phyloP scores from a whole-genome alignment of 2,797 vertebrate genomes.

The Sebastes matsubarae region DNA sequence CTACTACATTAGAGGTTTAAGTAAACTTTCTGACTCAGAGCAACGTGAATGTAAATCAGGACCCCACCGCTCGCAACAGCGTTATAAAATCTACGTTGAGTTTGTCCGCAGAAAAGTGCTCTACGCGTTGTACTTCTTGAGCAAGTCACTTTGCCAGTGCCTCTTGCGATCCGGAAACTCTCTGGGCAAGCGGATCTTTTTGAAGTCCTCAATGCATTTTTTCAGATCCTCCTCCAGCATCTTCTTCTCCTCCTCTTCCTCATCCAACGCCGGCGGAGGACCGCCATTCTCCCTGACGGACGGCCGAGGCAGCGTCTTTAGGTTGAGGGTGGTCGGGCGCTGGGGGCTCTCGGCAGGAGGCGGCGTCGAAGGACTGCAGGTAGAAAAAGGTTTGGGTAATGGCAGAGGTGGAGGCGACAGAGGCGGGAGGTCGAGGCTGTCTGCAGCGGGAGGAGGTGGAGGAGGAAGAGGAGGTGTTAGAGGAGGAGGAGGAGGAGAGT shows the following conservation, averaged over 20 bases:
- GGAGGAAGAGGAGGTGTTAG: slow-evolving; percentile 57
- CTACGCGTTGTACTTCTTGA: slow-evolving; percentile 89
- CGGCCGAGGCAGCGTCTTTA: slow-evolving; percentile 71
- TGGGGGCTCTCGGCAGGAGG: slow-evolving; percentile 51
- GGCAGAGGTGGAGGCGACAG: slow-evolving; percentile 53
- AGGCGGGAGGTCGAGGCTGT: slow-evolving; percentile 48
- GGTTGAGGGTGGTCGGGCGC: slow-evolving; percentile 72
- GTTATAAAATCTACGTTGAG: slow-evolving; percentile 2
- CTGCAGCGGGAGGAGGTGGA: slow-evolving; percentile 30
- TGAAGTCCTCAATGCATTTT: slow-evolving; percentile 91
- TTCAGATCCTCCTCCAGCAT: slow-evolving; percentile 87
- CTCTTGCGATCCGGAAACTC: slow-evolving; percentile 90
- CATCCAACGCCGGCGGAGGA: slow-evolving; percentile 27
- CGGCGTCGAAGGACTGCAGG: slow-evolving; percentile 34
- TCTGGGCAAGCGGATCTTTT: slow-evolving; percentile 86
- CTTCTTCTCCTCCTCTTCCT: slow-evolving; percentile 83
- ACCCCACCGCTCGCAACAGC: background rate
- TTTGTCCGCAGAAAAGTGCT: background rate
- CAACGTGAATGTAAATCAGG: background rate
- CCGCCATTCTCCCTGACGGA: slow-evolving; percentile 74
- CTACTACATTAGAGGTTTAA: slow-evolving; percentile 33
- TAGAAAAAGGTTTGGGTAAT: slow-evolving; percentile 50
- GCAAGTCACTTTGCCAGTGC: slow-evolving; percentile 92
- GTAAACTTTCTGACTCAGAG: slow-evolving; percentile 31
- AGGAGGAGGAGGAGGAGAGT: slow-evolving; percentile 25